A percentile compares a stretch with the other conserved stretches of the same genome.
Evolutionary conservation across 2,797 vertebrate genomes (phyloP).

Genomic region (Chromobotia macracanthus): DNA sequence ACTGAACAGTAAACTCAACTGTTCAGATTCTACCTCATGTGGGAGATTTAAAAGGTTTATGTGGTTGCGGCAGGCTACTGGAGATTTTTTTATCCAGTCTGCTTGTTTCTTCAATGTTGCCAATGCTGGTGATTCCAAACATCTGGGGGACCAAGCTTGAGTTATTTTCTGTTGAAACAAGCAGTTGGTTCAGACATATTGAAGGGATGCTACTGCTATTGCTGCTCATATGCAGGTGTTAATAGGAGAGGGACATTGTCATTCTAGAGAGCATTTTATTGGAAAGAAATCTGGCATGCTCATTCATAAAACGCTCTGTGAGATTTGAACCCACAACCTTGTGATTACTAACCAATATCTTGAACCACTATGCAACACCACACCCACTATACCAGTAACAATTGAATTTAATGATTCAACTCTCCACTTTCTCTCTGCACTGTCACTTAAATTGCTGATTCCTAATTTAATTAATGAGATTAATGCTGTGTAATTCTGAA

Average conservation of each 20-base stretch:
- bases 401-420: background rate
- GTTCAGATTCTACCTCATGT: too few relatives aligned
- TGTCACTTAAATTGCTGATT: background rate
- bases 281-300: too few relatives aligned
- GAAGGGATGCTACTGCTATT: too few relatives aligned
- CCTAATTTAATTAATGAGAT: background rate
- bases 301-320: background rate
- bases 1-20: background rate
- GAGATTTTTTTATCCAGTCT: too few relatives aligned
- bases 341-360: background rate
- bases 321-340: background rate
- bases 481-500: background rate
- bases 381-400: background rate
- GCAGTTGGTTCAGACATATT: background rate
- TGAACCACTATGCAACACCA: background rate
- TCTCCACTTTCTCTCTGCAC: background rate
- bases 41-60: too few relatives aligned
- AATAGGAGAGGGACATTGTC: background rate
- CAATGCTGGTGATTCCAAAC: background rate
- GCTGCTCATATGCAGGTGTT: too few relatives aligned
- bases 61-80: too few relatives aligned
- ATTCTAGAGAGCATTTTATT: background rate
- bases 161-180: background rate
- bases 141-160: background rate
- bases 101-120: background rate